Evolutionary conservation across 2,113 vertebrate species (phyloP).

Genomic region (Peucedramus taeniatus): DNA sequence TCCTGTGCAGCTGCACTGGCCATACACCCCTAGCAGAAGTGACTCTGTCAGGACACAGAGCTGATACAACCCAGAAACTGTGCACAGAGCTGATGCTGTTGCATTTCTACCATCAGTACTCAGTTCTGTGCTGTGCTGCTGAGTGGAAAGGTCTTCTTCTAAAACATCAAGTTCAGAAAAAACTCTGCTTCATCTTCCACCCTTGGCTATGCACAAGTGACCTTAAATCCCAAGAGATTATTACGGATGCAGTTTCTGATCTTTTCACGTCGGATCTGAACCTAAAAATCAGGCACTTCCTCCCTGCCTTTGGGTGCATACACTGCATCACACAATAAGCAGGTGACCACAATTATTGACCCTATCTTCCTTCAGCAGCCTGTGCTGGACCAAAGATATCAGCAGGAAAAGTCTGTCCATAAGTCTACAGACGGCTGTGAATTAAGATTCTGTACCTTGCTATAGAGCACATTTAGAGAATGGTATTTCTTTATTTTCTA

Average conservation of each 20-base stretch:
- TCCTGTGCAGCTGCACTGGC: neutral
- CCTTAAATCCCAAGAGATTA: neutral
- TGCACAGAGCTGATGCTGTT: rapidly evolving
- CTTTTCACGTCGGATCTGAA: neutral
- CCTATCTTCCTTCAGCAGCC: neutral
- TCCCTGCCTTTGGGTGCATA: neutral
- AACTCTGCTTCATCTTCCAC: neutral
- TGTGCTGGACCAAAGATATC: neutral
- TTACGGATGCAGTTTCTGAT: neutral
- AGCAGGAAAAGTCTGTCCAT: neutral
- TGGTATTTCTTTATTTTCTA: neutral
- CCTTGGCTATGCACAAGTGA: neutral
- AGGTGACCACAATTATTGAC: neutral
- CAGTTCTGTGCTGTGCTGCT: neutral
- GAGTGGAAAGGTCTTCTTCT: neutral
- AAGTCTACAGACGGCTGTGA: neutral
- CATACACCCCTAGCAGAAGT: rapidly evolving
- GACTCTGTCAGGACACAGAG: neutral
- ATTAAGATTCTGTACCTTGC: neutral
- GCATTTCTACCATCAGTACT: neutral
- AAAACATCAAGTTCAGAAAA: neutral
- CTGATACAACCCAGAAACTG: neutral
- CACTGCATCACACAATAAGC: neutral
- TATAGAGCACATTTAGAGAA: neutral
- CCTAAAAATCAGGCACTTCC: neutral